Conservation (phyloP, 2,888 invertebrate genomes). For the Agonum fuliginosum region DNA sequence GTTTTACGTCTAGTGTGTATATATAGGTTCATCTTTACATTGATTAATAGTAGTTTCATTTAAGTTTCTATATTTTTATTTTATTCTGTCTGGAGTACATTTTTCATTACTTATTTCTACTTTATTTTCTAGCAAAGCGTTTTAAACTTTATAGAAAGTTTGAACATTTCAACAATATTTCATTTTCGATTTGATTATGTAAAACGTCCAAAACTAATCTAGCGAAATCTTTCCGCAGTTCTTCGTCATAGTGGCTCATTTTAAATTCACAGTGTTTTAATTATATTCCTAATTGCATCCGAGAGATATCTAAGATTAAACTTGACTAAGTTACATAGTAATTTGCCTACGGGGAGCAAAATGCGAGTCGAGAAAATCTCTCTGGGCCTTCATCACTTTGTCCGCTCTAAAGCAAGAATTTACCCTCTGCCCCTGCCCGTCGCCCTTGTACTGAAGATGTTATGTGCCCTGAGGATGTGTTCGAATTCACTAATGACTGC, state of each 20-base stretch:
- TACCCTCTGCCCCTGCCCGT: neutral
- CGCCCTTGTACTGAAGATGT: conserved; percentile 18
- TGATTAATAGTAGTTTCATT: too few relatives aligned
- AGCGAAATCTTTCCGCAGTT: neutral
- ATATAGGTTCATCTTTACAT: too few relatives aligned
- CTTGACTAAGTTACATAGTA: conserved; percentile 56
- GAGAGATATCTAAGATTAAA: conserved; percentile 54
- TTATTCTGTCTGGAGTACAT: too few relatives aligned
- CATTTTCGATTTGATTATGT: too few relatives aligned
- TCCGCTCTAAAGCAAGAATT: conserved; percentile 39
- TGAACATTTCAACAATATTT: too few relatives aligned
- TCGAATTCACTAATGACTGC: conserved; percentile 19
- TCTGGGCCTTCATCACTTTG: conserved; percentile 36
- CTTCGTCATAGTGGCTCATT: conserved; percentile 29
- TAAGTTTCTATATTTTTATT: too few relatives aligned
- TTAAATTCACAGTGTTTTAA: conserved; percentile 55
- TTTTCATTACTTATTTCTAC: too few relatives aligned
- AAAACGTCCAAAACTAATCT: too few relatives aligned
- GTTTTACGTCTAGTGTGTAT: too few relatives aligned
- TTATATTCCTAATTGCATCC: conserved; percentile 51
- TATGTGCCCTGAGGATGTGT: conserved; percentile 32
- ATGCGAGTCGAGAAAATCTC: conserved; percentile 37
- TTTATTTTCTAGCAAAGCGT: too few relatives aligned
- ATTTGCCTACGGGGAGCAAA: conserved; percentile 54
- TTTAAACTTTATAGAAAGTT: too few relatives aligned